phyloP scores from a whole-genome alignment of 2,888 invertebrate species.

The Blera fallax region DNA sequence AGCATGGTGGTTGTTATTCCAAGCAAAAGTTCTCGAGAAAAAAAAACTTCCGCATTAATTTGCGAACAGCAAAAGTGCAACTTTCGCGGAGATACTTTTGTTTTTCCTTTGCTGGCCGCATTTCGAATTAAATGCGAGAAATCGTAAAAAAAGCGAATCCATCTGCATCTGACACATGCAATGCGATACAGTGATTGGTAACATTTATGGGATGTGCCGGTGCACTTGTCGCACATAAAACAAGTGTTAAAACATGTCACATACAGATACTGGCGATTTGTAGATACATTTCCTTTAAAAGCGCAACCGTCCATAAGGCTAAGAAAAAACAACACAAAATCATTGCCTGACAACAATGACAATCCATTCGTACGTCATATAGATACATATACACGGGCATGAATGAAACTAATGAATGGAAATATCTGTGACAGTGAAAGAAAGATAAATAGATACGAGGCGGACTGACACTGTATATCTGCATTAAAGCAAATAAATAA shows the following conservation, averaged over 20 bases:
- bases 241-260: conserved; percentile 41
- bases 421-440: conserved; percentile 36
- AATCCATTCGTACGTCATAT: not conserved
- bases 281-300: not conserved
- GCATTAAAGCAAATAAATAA: conserved; percentile 2
- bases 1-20: too few species aligned
- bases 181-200: not conserved
- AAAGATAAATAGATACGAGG: conserved; percentile 49
- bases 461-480: not conserved
- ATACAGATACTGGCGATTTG: not conserved
- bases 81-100: conserved; percentile 12
- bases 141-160: conserved; percentile 31
- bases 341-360: not conserved
- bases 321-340: not conserved
- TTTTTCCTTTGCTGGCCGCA: conserved; percentile 20
- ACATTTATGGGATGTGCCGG: conserved; percentile 32
- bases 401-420: conserved; percentile 67
- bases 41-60: conserved; percentile 36
- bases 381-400: conserved; percentile 1
- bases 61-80: conserved; percentile 15
- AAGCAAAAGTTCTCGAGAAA: not conserved
- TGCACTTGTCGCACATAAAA: conserved; percentile 29
- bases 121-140: conserved; percentile 28
- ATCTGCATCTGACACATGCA: conserved; percentile 26
- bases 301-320: not conserved